Percentiles rank a stretch among this genome's conserved stretches.
These are phyloP conservation scores for Capreolus pygargus DNA, from an alignment of 2,113 vertebrate genomes.

Conservation along the genomic window DNA sequence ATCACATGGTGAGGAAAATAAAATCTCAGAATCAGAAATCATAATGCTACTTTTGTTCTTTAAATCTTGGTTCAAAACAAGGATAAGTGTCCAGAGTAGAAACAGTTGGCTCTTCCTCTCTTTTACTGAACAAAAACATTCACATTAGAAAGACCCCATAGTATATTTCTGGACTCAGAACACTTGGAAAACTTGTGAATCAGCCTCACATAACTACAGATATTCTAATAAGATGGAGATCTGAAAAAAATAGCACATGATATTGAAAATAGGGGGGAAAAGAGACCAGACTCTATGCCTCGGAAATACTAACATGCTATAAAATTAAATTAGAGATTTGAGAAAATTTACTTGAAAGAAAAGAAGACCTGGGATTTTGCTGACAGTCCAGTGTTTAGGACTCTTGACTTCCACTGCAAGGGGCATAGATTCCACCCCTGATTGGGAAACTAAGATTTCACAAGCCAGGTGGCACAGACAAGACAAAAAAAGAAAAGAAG, in stretches of 20 bases:
- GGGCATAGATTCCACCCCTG: background rate
- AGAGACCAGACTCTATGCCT: background rate
- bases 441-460: background rate
- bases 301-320: background rate
- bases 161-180: slow-evolving; percentile 73
- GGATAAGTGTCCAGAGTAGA: slow-evolving; percentile 61
- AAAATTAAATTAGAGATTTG: background rate
- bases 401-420: background rate
- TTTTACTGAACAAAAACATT: slow-evolving; percentile 69
- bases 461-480: background rate
- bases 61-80: slow-evolving; percentile 75
- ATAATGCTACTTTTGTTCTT: slow-evolving; percentile 70
- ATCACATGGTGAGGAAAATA: slow-evolving; percentile 24
- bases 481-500: background rate
- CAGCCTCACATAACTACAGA: slow-evolving; percentile 52
- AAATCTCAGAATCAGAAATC: slow-evolving; percentile 67
- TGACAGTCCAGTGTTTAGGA: background rate
- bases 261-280: slow-evolving; percentile 23
- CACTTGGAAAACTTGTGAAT: slow-evolving; percentile 72
- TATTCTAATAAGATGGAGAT: slow-evolving; percentile 43
- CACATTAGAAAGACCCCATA: slow-evolving; percentile 68
- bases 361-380: background rate
- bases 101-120: slow-evolving; percentile 73
- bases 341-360: background rate
- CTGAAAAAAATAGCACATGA: slow-evolving; percentile 40